phyloP scores from a whole-genome alignment of 2,888 invertebrate genomes.

The Philonicus albiceps region DNA sequence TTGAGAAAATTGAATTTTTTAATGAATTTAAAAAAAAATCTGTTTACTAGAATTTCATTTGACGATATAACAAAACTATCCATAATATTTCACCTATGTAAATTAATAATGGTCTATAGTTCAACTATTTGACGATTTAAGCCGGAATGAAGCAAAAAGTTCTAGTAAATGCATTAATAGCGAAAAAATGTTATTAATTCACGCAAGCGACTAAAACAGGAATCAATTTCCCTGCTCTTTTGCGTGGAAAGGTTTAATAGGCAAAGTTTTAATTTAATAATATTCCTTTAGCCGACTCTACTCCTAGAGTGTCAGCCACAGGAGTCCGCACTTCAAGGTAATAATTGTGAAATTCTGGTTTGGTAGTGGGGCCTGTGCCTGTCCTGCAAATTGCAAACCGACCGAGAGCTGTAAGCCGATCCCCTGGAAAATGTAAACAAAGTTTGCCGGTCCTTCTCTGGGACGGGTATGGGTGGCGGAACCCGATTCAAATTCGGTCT shows the following conservation, averaged over 20 bases:
- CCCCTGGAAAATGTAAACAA: background rate
- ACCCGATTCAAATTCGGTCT: background rate
- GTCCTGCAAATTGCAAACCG: background rate
- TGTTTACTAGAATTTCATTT: too few species aligned
- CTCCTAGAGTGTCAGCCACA: background rate
- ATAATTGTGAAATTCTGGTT: conserved; percentile 8
- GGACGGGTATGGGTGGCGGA: background rate
- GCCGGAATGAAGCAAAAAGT: too few species aligned
- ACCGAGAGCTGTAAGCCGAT: background rate
- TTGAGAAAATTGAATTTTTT: too few species aligned
- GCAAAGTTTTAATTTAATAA: conserved; percentile 24
- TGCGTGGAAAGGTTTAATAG: background rate
- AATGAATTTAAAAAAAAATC: too few species aligned
- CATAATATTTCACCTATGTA: too few species aligned
- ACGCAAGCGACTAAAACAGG: background rate
- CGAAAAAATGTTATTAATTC: background rate
- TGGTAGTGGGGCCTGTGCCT: background rate
- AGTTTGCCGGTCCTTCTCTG: background rate
- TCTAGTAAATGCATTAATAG: conserved; percentile 1
- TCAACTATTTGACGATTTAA: too few species aligned
- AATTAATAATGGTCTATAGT: too few species aligned
- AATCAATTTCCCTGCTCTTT: background rate
- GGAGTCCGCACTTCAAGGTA: background rate
- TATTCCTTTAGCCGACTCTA: background rate
- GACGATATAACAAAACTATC: too few species aligned